phyloP scores from a whole-genome alignment of 1,140 invertebrate species.

The Heliconius nattereri region DNA sequence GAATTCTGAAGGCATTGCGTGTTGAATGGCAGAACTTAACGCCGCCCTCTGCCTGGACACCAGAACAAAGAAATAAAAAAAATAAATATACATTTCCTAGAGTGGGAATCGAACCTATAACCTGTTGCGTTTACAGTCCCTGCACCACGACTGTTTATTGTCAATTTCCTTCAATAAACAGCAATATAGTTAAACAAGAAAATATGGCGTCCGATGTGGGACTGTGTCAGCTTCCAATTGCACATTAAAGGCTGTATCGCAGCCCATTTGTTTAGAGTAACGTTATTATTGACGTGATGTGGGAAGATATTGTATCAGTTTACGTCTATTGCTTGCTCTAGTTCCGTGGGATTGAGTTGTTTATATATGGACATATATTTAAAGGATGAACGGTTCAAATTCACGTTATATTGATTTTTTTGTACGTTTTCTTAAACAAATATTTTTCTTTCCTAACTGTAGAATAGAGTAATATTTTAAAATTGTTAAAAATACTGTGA shows the following conservation, averaged over 20 bases:
- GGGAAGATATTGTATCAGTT: not conserved
- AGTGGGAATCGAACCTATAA: not conserved
- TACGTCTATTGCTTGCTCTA: not conserved
- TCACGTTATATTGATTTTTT: no score
- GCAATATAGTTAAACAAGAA: not conserved
- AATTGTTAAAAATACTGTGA: no score
- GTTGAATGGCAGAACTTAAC: not conserved
- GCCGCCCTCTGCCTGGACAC: not conserved
- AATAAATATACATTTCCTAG: not conserved
- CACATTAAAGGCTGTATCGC: not conserved
- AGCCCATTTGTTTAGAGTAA: not conserved
- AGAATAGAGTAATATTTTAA: no score
- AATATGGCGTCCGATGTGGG: slow-evolving; percentile 47
- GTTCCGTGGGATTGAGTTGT: no score
- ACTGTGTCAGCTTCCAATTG: not conserved
- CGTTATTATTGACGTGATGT: not conserved
- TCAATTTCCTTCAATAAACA: slow-evolving; percentile 2
- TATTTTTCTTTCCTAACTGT: no score
- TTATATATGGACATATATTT: not conserved
- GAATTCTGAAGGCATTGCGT: not conserved
- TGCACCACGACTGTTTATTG: not conserved
- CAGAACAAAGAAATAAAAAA: not conserved
- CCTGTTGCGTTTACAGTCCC: not conserved
- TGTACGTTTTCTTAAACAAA: no score
- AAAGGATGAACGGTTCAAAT: no score